These are phyloP conservation scores for Pollenia griseotomentosa DNA, from an alignment of 2,888 invertebrate species.

Conservation along the genomic window DNA sequence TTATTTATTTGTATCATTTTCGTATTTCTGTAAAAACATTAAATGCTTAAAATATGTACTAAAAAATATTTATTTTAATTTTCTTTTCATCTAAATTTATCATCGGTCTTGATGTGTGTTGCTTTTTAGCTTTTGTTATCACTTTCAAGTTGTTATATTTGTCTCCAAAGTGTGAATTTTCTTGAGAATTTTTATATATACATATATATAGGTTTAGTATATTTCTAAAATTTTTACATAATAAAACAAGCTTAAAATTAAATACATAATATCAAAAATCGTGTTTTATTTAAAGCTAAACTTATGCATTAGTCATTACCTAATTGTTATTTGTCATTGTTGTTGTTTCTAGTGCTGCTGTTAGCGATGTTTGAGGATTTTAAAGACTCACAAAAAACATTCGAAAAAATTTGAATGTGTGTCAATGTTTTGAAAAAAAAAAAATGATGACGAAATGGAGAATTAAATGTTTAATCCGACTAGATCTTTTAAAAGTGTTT, in stretches of 20 bases:
- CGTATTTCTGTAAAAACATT: background rate
- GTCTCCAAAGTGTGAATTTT: slow-evolving; percentile 24
- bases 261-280: background rate
- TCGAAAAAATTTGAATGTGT: no score
- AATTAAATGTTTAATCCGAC: no score
- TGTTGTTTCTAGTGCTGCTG: background rate
- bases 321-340: background rate
- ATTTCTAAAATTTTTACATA: no score
- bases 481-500: no score
- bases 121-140: background rate
- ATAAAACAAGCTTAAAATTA: background rate
- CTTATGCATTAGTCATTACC: slow-evolving; percentile 37
- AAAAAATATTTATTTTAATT: background rate
- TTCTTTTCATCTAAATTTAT: slow-evolving; percentile 27
- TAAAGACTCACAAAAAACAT: background rate
- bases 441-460: background rate
- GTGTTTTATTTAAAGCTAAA: slow-evolving; percentile 39
- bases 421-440: no score
- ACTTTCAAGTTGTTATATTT: slow-evolving; percentile 2
- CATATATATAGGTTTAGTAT: background rate
- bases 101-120: background rate
- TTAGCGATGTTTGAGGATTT: slow-evolving; percentile 14
- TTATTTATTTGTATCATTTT: no score
- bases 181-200: slow-evolving; percentile 20
- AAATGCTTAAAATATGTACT: background rate